These are phyloP conservation scores for Lordiphosa clarofinis DNA, from an alignment of 1,140 invertebrate genomes.

Conservation along the genomic window DNA sequence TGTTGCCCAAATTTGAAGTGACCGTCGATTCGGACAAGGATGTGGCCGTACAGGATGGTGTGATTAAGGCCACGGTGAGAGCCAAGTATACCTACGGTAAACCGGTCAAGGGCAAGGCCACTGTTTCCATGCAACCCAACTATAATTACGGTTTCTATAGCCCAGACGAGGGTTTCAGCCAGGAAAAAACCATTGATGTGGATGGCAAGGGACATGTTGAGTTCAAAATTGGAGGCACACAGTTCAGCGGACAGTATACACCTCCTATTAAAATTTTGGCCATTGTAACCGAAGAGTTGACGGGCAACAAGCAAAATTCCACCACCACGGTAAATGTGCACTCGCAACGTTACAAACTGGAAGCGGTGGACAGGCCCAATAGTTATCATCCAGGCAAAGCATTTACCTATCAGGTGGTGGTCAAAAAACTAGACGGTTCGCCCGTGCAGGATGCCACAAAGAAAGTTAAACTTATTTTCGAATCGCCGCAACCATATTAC, in stretches of 20 bases:
- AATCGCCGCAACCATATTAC: no score
- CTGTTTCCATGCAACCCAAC: slow-evolving; percentile 83
- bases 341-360: slow-evolving; percentile 90
- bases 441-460: slow-evolving; percentile 84
- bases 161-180: neutral
- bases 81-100: slow-evolving; percentile 87
- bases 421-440: slow-evolving; percentile 83
- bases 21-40: slow-evolving; percentile 89
- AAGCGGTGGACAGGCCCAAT: slow-evolving; percentile 85
- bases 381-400: slow-evolving; percentile 93
- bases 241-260: slow-evolving; percentile 77
- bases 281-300: slow-evolving; percentile 87
- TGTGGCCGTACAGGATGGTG: slow-evolving; percentile 88
- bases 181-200: slow-evolving; percentile 85
- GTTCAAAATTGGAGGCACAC: slow-evolving; percentile 83
- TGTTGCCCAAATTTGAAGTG: slow-evolving; percentile 96
- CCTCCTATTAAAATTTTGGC: slow-evolving; percentile 85
- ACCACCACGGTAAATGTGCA: slow-evolving; percentile 87
- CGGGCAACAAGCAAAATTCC: slow-evolving; percentile 88
- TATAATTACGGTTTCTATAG: slow-evolving; percentile 17
- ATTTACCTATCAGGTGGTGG: slow-evolving; percentile 86
- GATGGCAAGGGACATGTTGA: slow-evolving; percentile 86
- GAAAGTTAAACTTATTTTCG: slow-evolving; percentile 75
- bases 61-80: slow-evolving; percentile 88
- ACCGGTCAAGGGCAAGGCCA: slow-evolving; percentile 88